Evolutionary conservation across 2,797 vertebrate genomes (phyloP), one percentile per base, ranked within the genome.

Genomic region (Crocidura indochinensis): DNA sequence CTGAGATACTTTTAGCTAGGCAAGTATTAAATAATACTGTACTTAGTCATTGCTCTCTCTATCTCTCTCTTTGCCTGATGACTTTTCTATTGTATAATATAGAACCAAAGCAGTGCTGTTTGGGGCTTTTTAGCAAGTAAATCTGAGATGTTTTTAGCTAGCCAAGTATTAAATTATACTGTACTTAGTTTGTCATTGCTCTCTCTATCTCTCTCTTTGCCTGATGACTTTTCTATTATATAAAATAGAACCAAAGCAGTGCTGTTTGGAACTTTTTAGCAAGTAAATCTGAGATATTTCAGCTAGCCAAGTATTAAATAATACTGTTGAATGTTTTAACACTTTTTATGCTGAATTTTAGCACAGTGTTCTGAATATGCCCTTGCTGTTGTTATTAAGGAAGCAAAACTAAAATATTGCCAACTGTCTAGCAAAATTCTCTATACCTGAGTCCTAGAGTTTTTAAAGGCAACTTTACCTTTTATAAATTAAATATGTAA

Each of bases 121-220:
- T n/a, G n/a, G n/a, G n/a, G n/a, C n/a, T n/a, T n/a, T n/a, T n/a
- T n/a, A n/a, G n/a, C n/a, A n/a, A n/a, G n/a, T n/a, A n/a, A n/a
- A n/a, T n/a, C n/a, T n/a, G n/a, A n/a, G n/a, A n/a, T n/a, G n/a
- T n/a, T n/a, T n/a, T n/a, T n/a, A n/a, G n/a, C n/a, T n/a, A n/a
- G n/a, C n/a, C n/a, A n/a, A n/a, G n/a, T n/a, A n/a, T n/a, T n/a
- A n/a, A n/a, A n/a, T n/a, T n/a, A n/a, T n/a, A n/a, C n/a, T n/a
- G n/a, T 82, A 80, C 62, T 49, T 82, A 67, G 31, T 84, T 7
- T 53, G 82, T 76, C 72, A 56, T 93, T 87, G 15, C 4, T 20
- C 65, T 51, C n/a, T n/a, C n/a, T n/a, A 49, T n/a, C 29, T 47
- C 69, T 15, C 44, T 14, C 73, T 78, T 77, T 10, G 10, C 92